phyloP scores from a whole-genome alignment of 2,113 vertebrate genomes.

The Phoenicopterus ruber region DNA sequence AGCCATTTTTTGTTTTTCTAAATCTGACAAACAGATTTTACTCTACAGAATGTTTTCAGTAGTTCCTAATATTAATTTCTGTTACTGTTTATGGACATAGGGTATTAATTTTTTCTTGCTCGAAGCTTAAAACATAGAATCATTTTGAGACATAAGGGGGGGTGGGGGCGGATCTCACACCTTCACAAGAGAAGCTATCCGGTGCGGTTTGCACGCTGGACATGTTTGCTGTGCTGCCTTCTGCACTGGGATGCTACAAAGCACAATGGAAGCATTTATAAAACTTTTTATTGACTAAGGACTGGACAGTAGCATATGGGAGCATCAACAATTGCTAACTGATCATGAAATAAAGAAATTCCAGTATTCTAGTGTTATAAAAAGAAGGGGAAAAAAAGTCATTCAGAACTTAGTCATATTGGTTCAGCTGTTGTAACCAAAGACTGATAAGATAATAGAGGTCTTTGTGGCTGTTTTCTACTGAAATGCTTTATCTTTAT shows the following conservation, averaged over 20 bases:
- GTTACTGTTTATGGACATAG: background rate
- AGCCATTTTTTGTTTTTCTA: background rate
- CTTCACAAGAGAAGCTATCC: conserved; percentile 21
- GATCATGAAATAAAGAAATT: conserved; percentile 93
- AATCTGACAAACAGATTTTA: background rate
- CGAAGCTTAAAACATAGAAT: background rate
- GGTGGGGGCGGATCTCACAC: background rate
- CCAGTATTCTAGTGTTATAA: conserved; percentile 82
- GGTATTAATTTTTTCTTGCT: background rate
- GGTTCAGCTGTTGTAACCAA: conserved; percentile 96
- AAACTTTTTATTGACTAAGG: conserved; percentile 86
- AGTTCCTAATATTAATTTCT: background rate
- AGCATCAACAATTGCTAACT: conserved; percentile 86
- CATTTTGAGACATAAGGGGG: background rate
- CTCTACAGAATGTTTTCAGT: background rate
- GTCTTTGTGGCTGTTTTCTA: conserved; percentile 94
- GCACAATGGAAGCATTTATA: conserved; percentile 87
- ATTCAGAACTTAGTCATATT: conserved; percentile 93
- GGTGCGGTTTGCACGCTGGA: conserved; percentile 60
- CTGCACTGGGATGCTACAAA: conserved; percentile 70
- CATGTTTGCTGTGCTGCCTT: conserved; percentile 71
- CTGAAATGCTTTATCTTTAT: conserved; percentile 97
- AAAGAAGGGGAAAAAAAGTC: conserved; percentile 75
- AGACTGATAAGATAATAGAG: conserved; percentile 93
- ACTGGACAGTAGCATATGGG: conserved; percentile 84